These are phyloP conservation scores for Orthosia cruda DNA, from an alignment of 2,888 invertebrate genomes.

Conservation along the genomic window DNA sequence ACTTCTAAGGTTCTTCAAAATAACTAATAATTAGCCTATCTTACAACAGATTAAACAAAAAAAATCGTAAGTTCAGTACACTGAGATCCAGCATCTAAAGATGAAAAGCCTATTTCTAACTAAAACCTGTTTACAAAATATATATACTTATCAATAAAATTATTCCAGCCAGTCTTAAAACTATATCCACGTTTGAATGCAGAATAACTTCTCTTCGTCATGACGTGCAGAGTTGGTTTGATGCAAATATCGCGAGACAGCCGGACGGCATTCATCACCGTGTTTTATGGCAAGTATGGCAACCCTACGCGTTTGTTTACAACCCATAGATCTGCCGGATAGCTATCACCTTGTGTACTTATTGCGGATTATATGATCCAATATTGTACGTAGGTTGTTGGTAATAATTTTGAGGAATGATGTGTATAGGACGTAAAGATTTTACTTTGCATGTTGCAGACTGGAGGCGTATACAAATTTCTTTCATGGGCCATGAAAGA, in stretches of 20 bases:
- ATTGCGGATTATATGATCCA: conserved; percentile 15
- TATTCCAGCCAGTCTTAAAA: not conserved
- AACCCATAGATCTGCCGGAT: conserved; percentile 29
- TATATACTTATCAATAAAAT: not conserved
- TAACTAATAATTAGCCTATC: no score
- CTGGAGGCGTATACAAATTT: no score
- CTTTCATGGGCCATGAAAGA: not conserved
- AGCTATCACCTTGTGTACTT: conserved; percentile 33
- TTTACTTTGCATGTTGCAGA: not conserved
- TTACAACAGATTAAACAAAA: no score
- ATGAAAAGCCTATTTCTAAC: no score
- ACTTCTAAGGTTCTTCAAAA: not conserved
- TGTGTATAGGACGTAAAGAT: not conserved
- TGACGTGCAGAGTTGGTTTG: conserved; percentile 41
- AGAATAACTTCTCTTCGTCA: conserved; percentile 30
- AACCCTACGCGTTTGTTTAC: conserved; percentile 52
- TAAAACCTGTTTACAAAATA: not conserved
- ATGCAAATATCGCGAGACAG: conserved; percentile 59
- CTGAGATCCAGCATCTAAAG: no score
- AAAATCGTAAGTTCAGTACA: no score
- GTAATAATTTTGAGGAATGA: not conserved
- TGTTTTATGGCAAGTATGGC: conserved; percentile 67
- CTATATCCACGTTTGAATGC: conserved; percentile 34
- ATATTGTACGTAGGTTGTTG: conserved; percentile 16
- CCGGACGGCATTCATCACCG: conserved; percentile 68